Evolutionary conservation across 2,797 vertebrate genomes (phyloP), one percentile per base, ranked within the genome.

Genomic region (Ctenochaetus hawaiiensis): DNA sequence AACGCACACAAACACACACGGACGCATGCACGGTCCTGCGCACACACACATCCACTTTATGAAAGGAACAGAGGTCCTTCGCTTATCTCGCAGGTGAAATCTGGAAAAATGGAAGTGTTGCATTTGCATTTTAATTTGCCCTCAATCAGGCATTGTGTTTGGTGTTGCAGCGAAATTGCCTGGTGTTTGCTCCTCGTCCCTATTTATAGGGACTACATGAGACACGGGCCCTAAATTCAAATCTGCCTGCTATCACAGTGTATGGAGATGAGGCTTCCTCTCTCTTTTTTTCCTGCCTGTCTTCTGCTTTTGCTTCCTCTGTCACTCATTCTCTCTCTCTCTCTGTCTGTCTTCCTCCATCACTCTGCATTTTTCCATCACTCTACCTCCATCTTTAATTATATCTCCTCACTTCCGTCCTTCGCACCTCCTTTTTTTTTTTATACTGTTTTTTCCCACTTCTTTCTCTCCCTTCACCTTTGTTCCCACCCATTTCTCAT

Each of bases 61-160:
- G 84, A 85, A 83, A 72, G 76, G 57, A 79, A 76, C 71, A 67
- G 86, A 73, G 86, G 85, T 90, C 86, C 81, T 77, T 64, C 3
- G 69, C 84, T 91, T 93, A 92, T 94, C 93, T 91, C 58, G 30
- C 74, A 81, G 80, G 84, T 78, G 87, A 75, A 90, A 92, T 92
- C 91, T 81, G 83, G 81, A 75, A 91, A 92, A 91, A 84, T 87
- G 81, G 82, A 92, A 92, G 83, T 59, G 81, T 84, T 78, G 82
- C 86, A 94, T 95, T 95, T 93, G 93, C 94, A 94, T 95, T 95
- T 95, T 94, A 95, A 95, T 95, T 94, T 87, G 85, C 88, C 87
- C 89, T 93, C 93, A 93, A 90, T 94, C 93, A 93, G 88, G 59
- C 68, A 73, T 78, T 81, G 88, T 89, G 87, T 92, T 92, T 89